phyloP scores from a whole-genome alignment of 64 coral and sea anemone genomes.

The Dendronephthya gigantea region DNA sequence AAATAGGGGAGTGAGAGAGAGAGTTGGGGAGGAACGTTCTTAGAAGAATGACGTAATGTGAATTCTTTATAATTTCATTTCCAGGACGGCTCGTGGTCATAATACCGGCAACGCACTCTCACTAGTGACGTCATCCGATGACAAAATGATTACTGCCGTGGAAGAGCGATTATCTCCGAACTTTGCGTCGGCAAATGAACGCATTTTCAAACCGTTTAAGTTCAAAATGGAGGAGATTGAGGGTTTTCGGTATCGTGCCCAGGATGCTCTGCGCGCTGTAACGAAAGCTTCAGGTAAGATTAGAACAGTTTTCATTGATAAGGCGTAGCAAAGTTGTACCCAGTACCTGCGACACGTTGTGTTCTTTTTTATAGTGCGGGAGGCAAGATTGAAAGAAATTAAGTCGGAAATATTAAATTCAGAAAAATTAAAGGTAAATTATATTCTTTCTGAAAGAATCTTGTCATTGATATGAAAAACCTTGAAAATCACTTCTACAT shows the following conservation, averaged over 20 bases:
- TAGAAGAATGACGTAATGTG: not conserved
- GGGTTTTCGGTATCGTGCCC: constrained; percentile 77
- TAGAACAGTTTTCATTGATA: too few relatives aligned
- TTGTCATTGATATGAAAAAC: too few relatives aligned
- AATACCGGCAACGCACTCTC: constrained; percentile 87
- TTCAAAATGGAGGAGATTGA: constrained; percentile 99
- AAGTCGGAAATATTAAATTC: constrained; percentile 96
- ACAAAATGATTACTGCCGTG: constrained; percentile 27
- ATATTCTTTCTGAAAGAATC: too few relatives aligned
- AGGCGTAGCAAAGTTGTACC: too few relatives aligned
- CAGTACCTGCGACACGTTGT: too few relatives aligned
- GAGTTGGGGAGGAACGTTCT: too few relatives aligned
- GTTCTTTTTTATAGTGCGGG: constrained; percentile 54
- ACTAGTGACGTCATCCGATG: constrained; percentile 59
- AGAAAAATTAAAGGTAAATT: constrained; percentile 87
- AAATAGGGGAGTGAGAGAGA: not conserved
- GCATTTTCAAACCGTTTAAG: constrained; percentile 79
- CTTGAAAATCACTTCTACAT: too few relatives aligned
- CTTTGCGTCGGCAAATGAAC: constrained; percentile 40
- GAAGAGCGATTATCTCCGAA: constrained; percentile 44
- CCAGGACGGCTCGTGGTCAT: constrained; percentile 74
- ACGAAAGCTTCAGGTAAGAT: constrained; percentile 78
- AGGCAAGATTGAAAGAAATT: constrained; percentile 95
- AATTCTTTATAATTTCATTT: not conserved
- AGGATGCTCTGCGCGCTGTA: constrained; percentile 91